Evolutionary conservation across 2,113 vertebrate species (phyloP).

Genomic region (Mesembrinibis cayennensis): DNA sequence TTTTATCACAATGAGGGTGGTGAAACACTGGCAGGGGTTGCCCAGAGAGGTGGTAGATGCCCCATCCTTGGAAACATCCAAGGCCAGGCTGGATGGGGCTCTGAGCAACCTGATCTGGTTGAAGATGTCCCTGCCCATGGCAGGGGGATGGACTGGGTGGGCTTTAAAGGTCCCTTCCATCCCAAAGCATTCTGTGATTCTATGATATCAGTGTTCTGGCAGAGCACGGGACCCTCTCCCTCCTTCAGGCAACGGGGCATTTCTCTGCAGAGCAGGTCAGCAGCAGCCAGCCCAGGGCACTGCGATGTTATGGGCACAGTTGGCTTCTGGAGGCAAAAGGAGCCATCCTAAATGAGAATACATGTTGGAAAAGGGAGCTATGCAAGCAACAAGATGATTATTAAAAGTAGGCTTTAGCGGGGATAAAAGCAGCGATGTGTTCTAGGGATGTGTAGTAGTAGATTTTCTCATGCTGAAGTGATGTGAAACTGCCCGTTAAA

Average conservation of each 20-base stretch:
- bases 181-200: too few relatives aligned
- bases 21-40: too few relatives aligned
- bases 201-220: background rate
- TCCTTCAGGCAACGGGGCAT: background rate
- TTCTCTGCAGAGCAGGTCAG: background rate
- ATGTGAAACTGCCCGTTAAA: background rate
- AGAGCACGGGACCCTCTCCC: too few relatives aligned
- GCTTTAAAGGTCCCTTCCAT: too few relatives aligned
- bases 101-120: too few relatives aligned
- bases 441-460: background rate
- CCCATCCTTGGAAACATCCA: too few relatives aligned
- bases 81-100: too few relatives aligned
- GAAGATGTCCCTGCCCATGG: too few relatives aligned
- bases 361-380: background rate
- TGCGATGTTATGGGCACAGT: accelerated
- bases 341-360: background rate
- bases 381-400: background rate
- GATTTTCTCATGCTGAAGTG: background rate
- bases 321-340: background rate
- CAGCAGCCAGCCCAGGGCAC: background rate
- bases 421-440: background rate
- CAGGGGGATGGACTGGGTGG: too few relatives aligned
- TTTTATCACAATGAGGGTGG: too few relatives aligned
- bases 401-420: background rate
- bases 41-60: too few relatives aligned